Evolutionary conservation across 2,888 invertebrate species (phyloP).

Genomic region (Cataglyphis cursor): DNA sequence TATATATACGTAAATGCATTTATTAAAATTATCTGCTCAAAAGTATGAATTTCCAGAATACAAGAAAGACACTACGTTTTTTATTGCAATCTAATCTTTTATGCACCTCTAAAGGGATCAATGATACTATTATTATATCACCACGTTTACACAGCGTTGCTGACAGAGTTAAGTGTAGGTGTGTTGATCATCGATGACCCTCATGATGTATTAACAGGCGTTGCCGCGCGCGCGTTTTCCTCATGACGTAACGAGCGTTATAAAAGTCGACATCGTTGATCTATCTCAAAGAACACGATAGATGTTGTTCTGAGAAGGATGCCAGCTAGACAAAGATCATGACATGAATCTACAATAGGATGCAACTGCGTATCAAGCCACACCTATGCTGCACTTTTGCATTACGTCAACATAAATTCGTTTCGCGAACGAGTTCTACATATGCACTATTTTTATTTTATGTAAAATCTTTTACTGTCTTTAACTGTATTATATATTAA

Average conservation of each 20-base stretch:
- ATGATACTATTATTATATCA: conserved; percentile 44
- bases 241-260: conserved; percentile 39
- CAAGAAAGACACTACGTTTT: background rate
- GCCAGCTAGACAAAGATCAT: conserved; percentile 26
- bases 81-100: background rate
- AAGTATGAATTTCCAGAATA: background rate
- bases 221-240: conserved; percentile 40
- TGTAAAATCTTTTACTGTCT: background rate
- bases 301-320: conserved; percentile 11
- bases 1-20: background rate
- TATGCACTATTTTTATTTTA: background rate
- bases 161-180: conserved; percentile 27
- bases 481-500: background rate
- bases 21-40: background rate
- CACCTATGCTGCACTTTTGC: conserved; percentile 27
- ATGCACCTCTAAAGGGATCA: background rate
- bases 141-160: background rate
- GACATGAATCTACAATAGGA: conserved; percentile 17
- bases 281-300: conserved; percentile 12
- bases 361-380: conserved; percentile 12
- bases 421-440: background rate
- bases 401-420: background rate
- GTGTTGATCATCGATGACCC: conserved; percentile 39
- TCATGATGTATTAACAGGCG: conserved; percentile 47
- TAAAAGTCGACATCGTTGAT: conserved; percentile 20